Evolutionary conservation across 2,113 vertebrate species (phyloP).

Genomic region (Dendropsophus ebraccatus): DNA sequence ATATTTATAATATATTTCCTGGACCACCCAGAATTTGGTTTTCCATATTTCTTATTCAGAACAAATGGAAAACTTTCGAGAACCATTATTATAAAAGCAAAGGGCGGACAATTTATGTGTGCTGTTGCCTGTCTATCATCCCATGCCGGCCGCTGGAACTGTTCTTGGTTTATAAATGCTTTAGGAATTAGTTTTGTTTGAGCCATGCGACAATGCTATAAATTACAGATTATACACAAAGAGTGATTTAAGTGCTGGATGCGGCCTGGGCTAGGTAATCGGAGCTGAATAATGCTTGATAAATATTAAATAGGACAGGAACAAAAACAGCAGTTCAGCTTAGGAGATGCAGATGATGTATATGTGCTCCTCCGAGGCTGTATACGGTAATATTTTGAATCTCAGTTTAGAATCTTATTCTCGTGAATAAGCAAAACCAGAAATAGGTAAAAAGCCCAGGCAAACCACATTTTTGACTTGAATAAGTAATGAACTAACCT

Average conservation of each 20-base stretch:
- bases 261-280: constrained; percentile 9
- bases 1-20: too few relatives aligned
- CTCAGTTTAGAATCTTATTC: neutral
- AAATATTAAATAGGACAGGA: constrained; percentile 1
- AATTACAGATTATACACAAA: constrained; percentile 33
- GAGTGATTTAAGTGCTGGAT: neutral
- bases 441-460: too few relatives aligned
- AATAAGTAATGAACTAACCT: neutral
- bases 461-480: neutral
- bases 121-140: constrained; percentile 27
- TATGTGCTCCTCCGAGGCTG: neutral
- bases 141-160: neutral
- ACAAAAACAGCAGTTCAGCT: neutral
- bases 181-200: constrained; percentile 15
- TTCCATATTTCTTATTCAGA: too few relatives aligned
- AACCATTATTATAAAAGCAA: constrained; percentile 7
- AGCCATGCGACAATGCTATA: constrained; percentile 3
- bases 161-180: constrained; percentile 3
- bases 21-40: too few relatives aligned
- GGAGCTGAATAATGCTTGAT: constrained; percentile 18
- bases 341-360: neutral
- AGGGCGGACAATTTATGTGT: constrained; percentile 4
- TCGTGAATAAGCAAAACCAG: neutral
- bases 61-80: constrained; percentile 2
- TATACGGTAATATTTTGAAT: neutral